Evolutionary conservation across 1,140 invertebrate genomes (phyloP).

Genomic region (Drosophila prosaltans): DNA sequence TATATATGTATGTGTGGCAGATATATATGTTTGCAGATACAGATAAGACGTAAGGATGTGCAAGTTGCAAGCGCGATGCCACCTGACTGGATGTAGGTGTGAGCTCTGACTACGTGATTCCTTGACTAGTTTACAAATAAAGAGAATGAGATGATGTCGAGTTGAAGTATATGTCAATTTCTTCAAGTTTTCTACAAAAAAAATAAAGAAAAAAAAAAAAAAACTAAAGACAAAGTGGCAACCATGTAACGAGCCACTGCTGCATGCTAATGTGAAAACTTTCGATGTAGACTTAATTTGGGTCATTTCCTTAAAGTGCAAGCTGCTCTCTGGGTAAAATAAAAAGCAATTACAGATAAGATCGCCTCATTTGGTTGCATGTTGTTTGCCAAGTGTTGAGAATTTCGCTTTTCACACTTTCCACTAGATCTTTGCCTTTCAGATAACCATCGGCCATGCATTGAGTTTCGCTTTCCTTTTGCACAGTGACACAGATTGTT

Average conservation of each 20-base stretch:
- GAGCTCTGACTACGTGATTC: conserved; percentile 62
- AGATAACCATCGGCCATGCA: conserved; percentile 55
- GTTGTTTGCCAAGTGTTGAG: conserved; percentile 67
- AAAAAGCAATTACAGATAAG: conserved; percentile 80
- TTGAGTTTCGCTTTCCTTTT: conserved; percentile 74
- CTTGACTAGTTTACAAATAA: conserved; percentile 20
- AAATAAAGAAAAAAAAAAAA: conserved; percentile 13
- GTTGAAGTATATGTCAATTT: conserved; percentile 54
- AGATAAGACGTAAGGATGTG: conserved; percentile 54
- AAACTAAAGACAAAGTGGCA: conserved; percentile 61
- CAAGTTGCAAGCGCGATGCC: conserved; percentile 13
- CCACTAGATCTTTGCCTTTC: conserved; percentile 31
- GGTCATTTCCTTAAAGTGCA: conserved; percentile 78
- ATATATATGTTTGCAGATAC: conserved; percentile 75
- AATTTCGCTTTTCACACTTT: conserved; percentile 77
- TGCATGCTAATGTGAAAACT: conserved; percentile 71
- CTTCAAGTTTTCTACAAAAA: conserved; percentile 55
- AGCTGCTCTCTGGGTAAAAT: conserved; percentile 15
- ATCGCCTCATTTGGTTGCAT: conserved; percentile 62
- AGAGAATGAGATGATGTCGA: background rate
- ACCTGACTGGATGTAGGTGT: conserved; percentile 6
- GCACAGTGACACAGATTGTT: conserved; percentile 75
- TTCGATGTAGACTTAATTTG: conserved; percentile 67
- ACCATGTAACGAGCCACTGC: conserved; percentile 18
- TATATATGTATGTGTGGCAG: conserved; percentile 30